These are phyloP conservation scores for Okamejei kenojei DNA, from an alignment of 2,797 vertebrate species.

Conservation along the genomic window DNA sequence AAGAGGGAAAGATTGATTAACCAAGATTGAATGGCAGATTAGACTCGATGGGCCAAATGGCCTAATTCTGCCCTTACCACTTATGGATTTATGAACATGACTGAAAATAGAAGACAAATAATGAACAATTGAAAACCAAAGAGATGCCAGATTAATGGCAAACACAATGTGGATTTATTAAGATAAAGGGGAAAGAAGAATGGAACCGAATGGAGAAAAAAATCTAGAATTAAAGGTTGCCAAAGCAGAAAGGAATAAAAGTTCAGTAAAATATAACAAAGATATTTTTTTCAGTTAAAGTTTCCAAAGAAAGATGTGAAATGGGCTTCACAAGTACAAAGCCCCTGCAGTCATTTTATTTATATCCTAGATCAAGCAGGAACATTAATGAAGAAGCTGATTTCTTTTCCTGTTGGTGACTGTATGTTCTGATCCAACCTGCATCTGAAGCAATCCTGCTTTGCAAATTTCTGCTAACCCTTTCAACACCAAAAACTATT, in stretches of 20 bases:
- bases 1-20: too few relatives aligned
- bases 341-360: background rate
- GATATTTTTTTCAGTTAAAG: background rate
- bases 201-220: background rate
- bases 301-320: background rate
- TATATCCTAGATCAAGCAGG: background rate
- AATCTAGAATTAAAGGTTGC: background rate
- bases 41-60: too few relatives aligned
- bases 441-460: background rate
- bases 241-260: background rate
- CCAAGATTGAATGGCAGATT: too few relatives aligned
- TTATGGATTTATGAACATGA: too few relatives aligned
- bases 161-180: background rate
- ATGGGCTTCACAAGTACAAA: background rate
- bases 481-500: background rate
- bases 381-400: background rate
- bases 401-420: background rate
- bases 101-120: background rate
- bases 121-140: background rate
- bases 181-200: background rate
- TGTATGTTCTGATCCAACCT: background rate
- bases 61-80: too few relatives aligned
- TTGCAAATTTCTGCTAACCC: background rate
- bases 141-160: background rate
- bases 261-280: background rate